phyloP scores from a whole-genome alignment of 1,140 invertebrate species.

The Agraylea sexmaculata region DNA sequence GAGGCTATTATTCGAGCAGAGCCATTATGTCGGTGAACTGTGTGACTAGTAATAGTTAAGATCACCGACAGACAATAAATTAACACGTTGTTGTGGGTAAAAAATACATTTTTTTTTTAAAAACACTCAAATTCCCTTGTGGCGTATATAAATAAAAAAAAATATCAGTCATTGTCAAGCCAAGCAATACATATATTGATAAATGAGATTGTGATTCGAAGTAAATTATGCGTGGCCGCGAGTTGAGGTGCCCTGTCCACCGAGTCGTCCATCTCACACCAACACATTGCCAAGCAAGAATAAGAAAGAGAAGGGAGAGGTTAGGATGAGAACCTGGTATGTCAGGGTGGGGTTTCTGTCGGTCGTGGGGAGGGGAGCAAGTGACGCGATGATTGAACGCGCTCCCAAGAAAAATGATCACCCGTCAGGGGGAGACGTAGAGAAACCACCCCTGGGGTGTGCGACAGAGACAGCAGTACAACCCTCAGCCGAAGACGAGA shows the following conservation, averaged over 20 bases:
- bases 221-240: too few species aligned
- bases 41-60: too few species aligned
- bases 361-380: conserved; percentile 33
- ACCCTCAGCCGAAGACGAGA: conserved; percentile 20
- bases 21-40: too few species aligned
- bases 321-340: conserved; percentile 25
- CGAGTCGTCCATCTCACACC: too few species aligned
- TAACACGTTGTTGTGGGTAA: too few species aligned
- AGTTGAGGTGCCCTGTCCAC: too few species aligned
- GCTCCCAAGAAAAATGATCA: conserved; percentile 45
- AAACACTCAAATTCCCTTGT: not conserved
- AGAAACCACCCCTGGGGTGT: conserved; percentile 43
- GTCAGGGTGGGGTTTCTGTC: conserved; percentile 26
- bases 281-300: too few species aligned
- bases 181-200: conserved; percentile 12
- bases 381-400: conserved; percentile 46
- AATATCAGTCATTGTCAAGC: conserved; percentile 10
- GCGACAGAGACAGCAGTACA: conserved; percentile 25
- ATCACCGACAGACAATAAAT: too few species aligned
- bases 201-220: too few species aligned
- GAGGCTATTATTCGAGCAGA: too few species aligned
- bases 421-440: conserved; percentile 44
- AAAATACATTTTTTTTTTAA: not conserved
- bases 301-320: conserved; percentile 39
- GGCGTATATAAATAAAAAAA: too few species aligned